Evolutionary conservation across 2,113 vertebrate genomes (phyloP).

Genomic region (Serilophus lunatus): DNA sequence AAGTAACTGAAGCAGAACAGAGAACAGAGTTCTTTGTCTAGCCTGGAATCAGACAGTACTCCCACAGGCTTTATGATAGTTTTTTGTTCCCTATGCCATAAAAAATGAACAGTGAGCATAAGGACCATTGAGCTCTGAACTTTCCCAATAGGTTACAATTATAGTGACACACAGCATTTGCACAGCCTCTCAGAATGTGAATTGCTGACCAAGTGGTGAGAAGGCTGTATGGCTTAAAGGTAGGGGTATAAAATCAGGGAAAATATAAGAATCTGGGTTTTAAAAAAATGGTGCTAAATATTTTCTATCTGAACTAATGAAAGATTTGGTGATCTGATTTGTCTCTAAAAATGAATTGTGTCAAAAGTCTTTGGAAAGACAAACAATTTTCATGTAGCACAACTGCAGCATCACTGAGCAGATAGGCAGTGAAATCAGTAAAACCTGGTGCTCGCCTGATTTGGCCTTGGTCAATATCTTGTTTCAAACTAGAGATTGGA

Average conservation of each 20-base stretch:
- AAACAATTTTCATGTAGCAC: background rate
- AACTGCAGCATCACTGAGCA: background rate
- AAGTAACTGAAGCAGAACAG: background rate
- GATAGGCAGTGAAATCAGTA: background rate
- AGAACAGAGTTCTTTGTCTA: background rate
- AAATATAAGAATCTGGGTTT: background rate
- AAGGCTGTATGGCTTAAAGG: background rate
- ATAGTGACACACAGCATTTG: background rate
- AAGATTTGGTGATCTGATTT: background rate
- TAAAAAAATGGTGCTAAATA: background rate
- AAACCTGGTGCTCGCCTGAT: background rate
- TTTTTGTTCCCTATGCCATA: background rate
- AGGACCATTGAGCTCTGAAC: background rate
- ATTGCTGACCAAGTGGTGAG: background rate
- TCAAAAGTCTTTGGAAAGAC: background rate
- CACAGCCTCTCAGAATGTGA: background rate
- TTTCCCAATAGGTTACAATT: background rate
- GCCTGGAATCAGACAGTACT: background rate
- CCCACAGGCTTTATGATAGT: background rate
- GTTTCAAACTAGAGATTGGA: background rate
- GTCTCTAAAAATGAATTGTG: background rate
- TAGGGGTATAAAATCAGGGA: background rate
- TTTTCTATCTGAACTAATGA: background rate
- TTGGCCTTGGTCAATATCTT: background rate
- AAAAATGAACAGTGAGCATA: background rate